Evolutionary conservation across 2,113 vertebrate genomes (phyloP).

Genomic region (Eurypyga helias): DNA sequence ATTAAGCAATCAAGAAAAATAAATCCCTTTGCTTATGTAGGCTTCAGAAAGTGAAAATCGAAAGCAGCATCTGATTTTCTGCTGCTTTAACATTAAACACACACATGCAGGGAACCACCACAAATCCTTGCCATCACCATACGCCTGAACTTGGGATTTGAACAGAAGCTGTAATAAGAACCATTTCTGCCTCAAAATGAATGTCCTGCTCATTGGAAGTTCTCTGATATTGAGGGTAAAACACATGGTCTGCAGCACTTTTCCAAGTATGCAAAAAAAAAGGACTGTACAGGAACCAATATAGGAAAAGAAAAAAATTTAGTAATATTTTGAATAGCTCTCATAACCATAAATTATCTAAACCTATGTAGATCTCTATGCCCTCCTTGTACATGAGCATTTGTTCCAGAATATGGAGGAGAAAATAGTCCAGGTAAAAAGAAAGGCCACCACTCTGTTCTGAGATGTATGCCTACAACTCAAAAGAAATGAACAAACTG

Average conservation of each 20-base stretch:
- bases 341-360: background rate
- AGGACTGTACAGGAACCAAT: background rate
- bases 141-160: background rate
- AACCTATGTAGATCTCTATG: background rate
- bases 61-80: conserved; percentile 26
- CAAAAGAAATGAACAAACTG: background rate
- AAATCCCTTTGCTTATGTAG: conserved; percentile 43
- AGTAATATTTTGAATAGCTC: background rate
- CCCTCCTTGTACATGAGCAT: background rate
- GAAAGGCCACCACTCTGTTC: background rate
- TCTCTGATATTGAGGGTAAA: background rate
- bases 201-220: background rate
- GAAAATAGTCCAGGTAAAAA: background rate
- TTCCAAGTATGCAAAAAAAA: background rate
- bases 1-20: conserved; percentile 63
- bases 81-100: background rate
- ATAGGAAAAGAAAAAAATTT: background rate
- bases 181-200: background rate
- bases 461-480: background rate
- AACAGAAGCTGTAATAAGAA: background rate
- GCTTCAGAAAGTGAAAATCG: conserved; percentile 30
- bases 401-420: background rate
- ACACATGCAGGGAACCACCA: background rate
- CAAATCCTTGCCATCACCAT: background rate
- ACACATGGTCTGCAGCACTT: background rate